Evolutionary conservation across 2,113 vertebrate species (phyloP), one percentile per base, ranked within the genome.

Genomic region (Vidua macroura): DNA sequence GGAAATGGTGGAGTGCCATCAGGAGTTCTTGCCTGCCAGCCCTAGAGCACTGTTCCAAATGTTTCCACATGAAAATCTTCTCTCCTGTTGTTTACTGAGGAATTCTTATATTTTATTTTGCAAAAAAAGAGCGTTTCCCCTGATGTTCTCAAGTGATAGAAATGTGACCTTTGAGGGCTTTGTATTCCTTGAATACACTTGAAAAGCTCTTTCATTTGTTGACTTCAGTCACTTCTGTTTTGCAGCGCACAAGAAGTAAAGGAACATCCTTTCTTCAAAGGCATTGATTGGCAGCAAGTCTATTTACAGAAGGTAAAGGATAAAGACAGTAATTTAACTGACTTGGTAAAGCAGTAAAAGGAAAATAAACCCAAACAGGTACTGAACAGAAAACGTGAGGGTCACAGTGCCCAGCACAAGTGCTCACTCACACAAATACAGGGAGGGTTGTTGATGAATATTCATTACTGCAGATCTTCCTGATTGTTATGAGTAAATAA

Each of bases 201-300:
- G 66, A 77, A 48, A 81, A 80, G 31, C 64, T 12, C 37, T 37
- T 89, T 27, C 46, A 2, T 64, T 84, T 59, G 10, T 78, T 87
- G 31, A 95, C 49, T 56, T 56, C 31, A 21, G 51, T 88, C 86
- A 13, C 39, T 76, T 87, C 41, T 86, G 7, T 68, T 74, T 96
- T 66, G 20, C 97, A 99, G 99, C 19, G 98, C 99, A 6, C 98
- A 98, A 35, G 99, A 99, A 95, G 98, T 99, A n/a, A 99, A 99
- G 94, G 98, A 98, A 9, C 99, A 99, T 85, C 93, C 96, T 75
- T 99, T 99, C 93, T 99, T 99, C 98, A 99, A 98, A 97, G 99
- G 99, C 86, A 97, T 99, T 7, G 99, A 99, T 94, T 99, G 99
- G 99, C 99, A 99, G 95, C 99, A 99, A 51, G 99, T 99, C 48